These are phyloP conservation scores for Drosophila ercepeae DNA, from an alignment of 1,140 invertebrate species.

Conservation along the genomic window DNA sequence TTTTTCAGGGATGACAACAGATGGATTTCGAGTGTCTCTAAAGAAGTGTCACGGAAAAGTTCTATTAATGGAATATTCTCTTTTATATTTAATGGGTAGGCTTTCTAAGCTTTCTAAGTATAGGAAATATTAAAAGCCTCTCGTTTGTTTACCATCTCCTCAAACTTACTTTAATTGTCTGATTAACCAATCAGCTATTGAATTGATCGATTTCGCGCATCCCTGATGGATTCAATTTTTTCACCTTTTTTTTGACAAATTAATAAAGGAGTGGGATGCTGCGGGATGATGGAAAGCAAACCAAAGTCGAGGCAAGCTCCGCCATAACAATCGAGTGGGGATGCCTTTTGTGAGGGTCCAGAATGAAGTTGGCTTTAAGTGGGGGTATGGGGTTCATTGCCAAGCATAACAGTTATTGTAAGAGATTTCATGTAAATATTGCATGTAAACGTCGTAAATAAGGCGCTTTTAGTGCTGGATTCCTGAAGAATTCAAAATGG, in stretches of 20 bases:
- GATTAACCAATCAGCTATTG: background rate
- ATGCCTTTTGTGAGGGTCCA: constrained; percentile 10
- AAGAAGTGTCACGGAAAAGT: background rate
- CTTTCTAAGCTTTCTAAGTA: no score
- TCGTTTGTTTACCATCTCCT: background rate
- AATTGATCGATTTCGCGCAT: background rate
- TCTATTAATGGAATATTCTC: no score
- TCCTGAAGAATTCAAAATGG: constrained; percentile 5
- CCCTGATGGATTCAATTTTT: constrained; percentile 14
- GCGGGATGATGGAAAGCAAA: constrained; percentile 23
- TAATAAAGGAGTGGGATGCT: constrained; percentile 41
- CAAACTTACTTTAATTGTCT: background rate
- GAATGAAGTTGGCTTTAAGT: constrained; percentile 18
- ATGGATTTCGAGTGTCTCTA: constrained; percentile 35
- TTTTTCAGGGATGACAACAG: constrained; percentile 48
- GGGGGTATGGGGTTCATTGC: constrained; percentile 30
- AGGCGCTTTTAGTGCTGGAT: constrained; percentile 70
- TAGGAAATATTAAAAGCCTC: no score
- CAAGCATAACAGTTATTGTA: constrained; percentile 80
- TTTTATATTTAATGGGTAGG: no score
- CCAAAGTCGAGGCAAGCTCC: constrained; percentile 11
- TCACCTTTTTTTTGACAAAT: constrained; percentile 52
- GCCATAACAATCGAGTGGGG: constrained; percentile 43
- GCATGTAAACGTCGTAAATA: constrained; percentile 80
- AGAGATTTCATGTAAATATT: constrained; percentile 81